phyloP scores from a whole-genome alignment of 2,113 vertebrate genomes.

The Toxotes chatareus region DNA sequence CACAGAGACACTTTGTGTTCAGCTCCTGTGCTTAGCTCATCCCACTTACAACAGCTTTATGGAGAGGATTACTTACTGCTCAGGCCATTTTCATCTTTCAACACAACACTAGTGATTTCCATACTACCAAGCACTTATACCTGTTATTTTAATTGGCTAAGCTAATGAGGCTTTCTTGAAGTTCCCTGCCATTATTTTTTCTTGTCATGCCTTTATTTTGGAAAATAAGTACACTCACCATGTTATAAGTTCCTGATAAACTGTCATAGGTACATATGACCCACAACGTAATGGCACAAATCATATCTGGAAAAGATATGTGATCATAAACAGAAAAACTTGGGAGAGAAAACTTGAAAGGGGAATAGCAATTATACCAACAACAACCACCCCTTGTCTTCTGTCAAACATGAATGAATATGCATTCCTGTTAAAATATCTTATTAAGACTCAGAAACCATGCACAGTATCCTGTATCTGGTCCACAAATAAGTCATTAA shows the following conservation, averaged over 20 bases:
- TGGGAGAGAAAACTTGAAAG: neutral
- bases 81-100: slow-evolving; percentile 48
- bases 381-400: neutral
- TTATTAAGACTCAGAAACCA: neutral
- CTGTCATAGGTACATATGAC: neutral
- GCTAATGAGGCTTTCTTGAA: neutral
- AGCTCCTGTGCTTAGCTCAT: slow-evolving; percentile 63
- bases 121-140: neutral
- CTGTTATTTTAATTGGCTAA: neutral
- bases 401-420: neutral
- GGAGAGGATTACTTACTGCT: slow-evolving; percentile 69
- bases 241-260: neutral
- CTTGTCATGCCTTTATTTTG: neutral
- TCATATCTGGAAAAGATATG: neutral
- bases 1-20: slow-evolving; percentile 29
- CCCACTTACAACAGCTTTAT: slow-evolving; percentile 75
- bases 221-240: neutral
- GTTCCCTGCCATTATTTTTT: neutral
- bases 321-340: neutral
- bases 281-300: neutral
- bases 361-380: neutral
- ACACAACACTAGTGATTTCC: neutral
- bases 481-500: slow-evolving; percentile 13
- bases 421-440: neutral
- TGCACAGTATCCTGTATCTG: neutral